These are phyloP conservation scores for Anthopleura xanthogrammica DNA, from an alignment of 92 coral and sea anemone genomes.

Conservation along the genomic window DNA sequence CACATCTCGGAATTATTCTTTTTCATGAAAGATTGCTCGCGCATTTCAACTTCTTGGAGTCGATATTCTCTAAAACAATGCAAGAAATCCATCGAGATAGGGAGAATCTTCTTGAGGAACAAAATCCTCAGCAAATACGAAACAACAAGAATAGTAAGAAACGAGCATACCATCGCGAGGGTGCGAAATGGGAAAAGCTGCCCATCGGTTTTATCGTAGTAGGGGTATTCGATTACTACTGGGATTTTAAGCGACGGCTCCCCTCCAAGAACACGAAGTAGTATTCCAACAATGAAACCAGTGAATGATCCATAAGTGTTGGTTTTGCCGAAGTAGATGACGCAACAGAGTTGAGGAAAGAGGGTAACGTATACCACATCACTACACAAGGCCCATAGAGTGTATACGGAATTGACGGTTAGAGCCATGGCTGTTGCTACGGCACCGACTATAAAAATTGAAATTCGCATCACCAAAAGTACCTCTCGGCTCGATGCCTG, in stretches of 20 bases:
- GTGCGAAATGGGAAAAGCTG: constrained; percentile 77
- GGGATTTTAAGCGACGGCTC: constrained; percentile 69
- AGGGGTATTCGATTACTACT: constrained; percentile 71
- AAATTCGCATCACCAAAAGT: constrained; percentile 84
- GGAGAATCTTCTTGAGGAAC: constrained; percentile 50
- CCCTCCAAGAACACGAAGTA: constrained; percentile 83
- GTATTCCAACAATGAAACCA: constrained; percentile 69
- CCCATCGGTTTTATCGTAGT: constrained; percentile 51
- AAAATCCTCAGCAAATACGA: constrained; percentile 52
- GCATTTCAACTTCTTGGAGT: constrained; percentile 9
- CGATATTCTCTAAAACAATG: constrained; percentile 62
- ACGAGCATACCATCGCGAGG: constrained; percentile 58
- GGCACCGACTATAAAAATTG: constrained; percentile 72
- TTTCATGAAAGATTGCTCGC: neutral
- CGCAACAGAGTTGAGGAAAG: constrained; percentile 87
- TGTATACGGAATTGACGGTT: constrained; percentile 73
- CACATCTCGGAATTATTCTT: neutral
- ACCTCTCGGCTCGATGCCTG: constrained; percentile 79
- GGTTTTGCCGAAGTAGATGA: constrained; percentile 63
- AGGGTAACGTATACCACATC: constrained; percentile 72
- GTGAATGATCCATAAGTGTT: constrained; percentile 78
- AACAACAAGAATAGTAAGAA: constrained; percentile 43
- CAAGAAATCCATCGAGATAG: constrained; percentile 54
- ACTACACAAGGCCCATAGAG: constrained; percentile 69
- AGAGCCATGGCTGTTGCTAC: constrained; percentile 80